These are phyloP conservation scores for Pseudolycoriella hygida DNA, from an alignment of 2,888 invertebrate genomes.

Conservation along the genomic window DNA sequence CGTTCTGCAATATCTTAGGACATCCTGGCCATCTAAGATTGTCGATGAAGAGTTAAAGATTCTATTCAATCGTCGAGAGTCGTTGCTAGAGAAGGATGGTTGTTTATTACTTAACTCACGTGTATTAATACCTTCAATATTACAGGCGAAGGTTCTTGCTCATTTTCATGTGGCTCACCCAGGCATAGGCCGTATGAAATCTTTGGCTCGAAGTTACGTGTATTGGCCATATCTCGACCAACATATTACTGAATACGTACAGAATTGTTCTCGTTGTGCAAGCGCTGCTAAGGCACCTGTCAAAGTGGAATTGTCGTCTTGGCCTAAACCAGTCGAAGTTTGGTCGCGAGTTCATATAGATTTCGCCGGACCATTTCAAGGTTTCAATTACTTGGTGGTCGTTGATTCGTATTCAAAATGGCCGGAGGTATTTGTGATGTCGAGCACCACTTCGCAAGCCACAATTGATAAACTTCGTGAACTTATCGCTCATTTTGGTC, in stretches of 20 bases:
- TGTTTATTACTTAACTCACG: constrained; percentile 10
- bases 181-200: constrained; percentile 16
- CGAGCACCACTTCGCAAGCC: no score
- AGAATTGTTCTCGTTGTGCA: constrained; percentile 14
- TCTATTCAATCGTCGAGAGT: no score
- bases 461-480: no score
- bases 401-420: no score
- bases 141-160: constrained; percentile 10
- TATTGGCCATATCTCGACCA: constrained; percentile 16
- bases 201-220: constrained; percentile 15
- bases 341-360: constrained; percentile 26
- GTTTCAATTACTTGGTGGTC: no score
- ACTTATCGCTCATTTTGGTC: no score
- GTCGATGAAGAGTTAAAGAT: no score
- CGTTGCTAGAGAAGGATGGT: no score
- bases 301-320: constrained; percentile 14
- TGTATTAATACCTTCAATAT: constrained; percentile 10
- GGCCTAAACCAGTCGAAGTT: constrained; percentile 14
- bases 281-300: constrained; percentile 14
- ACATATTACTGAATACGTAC: constrained; percentile 15
- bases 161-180: constrained; percentile 15
- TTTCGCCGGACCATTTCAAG: no score
- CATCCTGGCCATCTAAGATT: no score
- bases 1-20: no score
- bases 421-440: no score